These are phyloP conservation scores for Siniperca undulata DNA, from an alignment of 2,797 vertebrate genomes.

Conservation along the genomic window DNA sequence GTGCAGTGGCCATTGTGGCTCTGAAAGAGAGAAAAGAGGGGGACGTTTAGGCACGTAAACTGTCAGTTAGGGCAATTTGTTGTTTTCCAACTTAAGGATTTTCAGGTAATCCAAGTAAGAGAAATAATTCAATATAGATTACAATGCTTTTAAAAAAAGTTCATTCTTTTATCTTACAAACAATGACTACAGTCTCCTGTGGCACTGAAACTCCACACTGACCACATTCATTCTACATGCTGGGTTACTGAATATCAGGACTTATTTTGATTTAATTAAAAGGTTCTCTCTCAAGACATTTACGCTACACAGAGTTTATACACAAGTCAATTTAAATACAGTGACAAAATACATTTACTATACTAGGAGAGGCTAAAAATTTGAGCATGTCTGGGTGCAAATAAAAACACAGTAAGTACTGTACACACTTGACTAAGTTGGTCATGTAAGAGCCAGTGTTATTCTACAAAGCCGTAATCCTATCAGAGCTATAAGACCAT, in stretches of 20 bases:
- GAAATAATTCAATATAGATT: not conserved
- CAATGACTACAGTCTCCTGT: not conserved
- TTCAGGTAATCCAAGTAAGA: not conserved
- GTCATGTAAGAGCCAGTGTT: constrained; percentile 8
- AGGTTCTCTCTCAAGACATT: not conserved
- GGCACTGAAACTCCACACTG: not conserved
- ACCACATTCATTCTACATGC: not conserved
- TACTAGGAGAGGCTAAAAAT: not conserved
- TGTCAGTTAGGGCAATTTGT: not conserved
- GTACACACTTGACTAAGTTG: not conserved
- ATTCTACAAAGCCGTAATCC: constrained; percentile 19
- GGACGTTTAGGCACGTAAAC: not conserved
- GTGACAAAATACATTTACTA: not conserved
- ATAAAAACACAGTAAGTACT: not conserved
- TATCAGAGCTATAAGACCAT: not conserved
- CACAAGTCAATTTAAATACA: not conserved
- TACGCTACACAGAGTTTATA: not conserved
- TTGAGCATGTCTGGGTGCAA: not conserved
- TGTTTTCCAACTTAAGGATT: not conserved
- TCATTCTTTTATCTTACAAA: not conserved
- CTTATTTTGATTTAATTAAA: not conserved
- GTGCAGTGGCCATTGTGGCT: constrained; percentile 99
- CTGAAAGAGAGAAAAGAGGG: constrained; percentile 81
- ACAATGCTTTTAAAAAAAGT: not conserved
- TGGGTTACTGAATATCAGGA: not conserved